Percentiles rank a stretch among this genome's conserved stretches.
These are phyloP conservation scores for Cacoxenus indagator DNA, from an alignment of 2,888 invertebrate genomes.

Conservation along the genomic window DNA sequence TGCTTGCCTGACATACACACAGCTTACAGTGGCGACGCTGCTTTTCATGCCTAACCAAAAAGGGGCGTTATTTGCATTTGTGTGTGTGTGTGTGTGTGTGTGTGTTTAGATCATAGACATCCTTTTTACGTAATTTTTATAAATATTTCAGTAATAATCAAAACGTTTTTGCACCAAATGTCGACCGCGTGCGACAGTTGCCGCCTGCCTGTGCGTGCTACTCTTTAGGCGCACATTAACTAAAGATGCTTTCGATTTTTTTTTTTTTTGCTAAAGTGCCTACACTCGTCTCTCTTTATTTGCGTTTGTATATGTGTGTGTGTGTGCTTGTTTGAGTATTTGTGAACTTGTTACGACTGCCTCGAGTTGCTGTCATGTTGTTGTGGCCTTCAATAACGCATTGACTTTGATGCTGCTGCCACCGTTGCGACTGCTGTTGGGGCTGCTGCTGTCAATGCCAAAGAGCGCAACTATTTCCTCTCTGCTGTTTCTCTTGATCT, in stretches of 20 bases:
- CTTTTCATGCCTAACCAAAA: no score
- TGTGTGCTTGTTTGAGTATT: background rate
- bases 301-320: background rate
- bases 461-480: conserved; percentile 6
- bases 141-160: background rate
- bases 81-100: no score
- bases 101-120: background rate
- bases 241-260: background rate
- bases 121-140: conserved; percentile 11
- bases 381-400: conserved; percentile 43
- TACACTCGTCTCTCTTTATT: no score
- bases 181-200: background rate
- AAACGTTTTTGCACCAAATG: background rate
- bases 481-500: background rate
- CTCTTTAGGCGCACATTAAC: background rate
- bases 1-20: background rate
- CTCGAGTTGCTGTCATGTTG: background rate
- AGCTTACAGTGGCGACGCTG: background rate
- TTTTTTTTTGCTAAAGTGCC: no score
- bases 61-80: no score
- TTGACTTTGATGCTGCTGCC: conserved; percentile 33
- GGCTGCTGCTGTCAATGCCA: background rate
- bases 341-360: background rate
- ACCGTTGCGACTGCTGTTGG: background rate
- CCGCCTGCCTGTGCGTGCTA: background rate